A percentile compares a stretch with the other conserved stretches of the same genome.
phyloP scores from a whole-genome alignment of 2,888 invertebrate genomes.

The Macrosoma leucophasiata region DNA sequence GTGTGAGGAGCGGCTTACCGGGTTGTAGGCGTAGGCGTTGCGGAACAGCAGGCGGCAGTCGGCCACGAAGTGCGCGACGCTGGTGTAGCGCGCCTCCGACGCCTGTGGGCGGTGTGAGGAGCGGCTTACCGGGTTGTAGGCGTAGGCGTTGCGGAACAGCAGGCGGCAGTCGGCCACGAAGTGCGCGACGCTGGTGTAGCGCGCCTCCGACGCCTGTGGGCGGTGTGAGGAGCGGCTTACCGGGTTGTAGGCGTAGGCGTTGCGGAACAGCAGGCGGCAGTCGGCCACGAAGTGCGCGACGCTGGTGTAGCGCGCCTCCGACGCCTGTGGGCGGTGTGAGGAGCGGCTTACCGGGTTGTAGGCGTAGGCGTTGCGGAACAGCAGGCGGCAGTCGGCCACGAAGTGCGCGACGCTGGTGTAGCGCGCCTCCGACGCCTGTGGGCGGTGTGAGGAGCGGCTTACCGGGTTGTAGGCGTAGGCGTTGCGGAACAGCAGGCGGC shows the following conservation, averaged over 20 bases:
- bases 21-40: conserved; percentile 90
- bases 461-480: conserved; percentile 91
- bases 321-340: too few relatives aligned
- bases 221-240: too few relatives aligned
- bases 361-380: conserved; percentile 91
- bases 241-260: conserved; percentile 89
- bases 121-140: conserved; percentile 89
- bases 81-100: conserved; percentile 83
- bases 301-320: conserved; percentile 83
- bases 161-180: conserved; percentile 88
- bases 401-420: conserved; percentile 86
- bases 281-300: conserved; percentile 87
- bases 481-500: conserved; percentile 90
- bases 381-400: conserved; percentile 86
- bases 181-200: conserved; percentile 84
- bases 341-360: conserved; percentile 91
- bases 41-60: conserved; percentile 91
- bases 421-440: conserved; percentile 65
- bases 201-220: conserved; percentile 79
- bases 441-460: conserved; percentile 51
- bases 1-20: too few relatives aligned
- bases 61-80: conserved; percentile 83
- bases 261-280: conserved; percentile 89
- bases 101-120: too few relatives aligned
- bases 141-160: conserved; percentile 91